A percentile compares a stretch with the other conserved stretches of the same genome.
These are phyloP conservation scores for Galemys pyrenaicus DNA, from an alignment of 2,113 vertebrate genomes.

Conservation along the genomic window DNA sequence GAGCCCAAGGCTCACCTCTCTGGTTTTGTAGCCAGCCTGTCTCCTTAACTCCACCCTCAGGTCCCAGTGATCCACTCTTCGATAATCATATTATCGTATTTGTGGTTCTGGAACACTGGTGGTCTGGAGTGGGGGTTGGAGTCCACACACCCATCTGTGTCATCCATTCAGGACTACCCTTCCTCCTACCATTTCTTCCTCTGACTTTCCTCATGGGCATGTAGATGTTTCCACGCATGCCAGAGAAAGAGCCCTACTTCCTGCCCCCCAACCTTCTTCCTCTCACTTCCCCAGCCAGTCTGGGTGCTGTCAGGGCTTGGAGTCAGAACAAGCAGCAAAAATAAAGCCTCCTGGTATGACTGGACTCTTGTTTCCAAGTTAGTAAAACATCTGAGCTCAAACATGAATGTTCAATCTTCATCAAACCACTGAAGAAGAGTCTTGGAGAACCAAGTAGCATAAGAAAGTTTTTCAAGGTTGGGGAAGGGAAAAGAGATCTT, in stretches of 20 bases:
- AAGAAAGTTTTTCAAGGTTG: background rate
- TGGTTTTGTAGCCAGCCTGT: too few species aligned
- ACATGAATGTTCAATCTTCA: conserved; percentile 47
- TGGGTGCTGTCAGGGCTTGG: background rate
- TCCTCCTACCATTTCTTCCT: too few species aligned
- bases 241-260: background rate
- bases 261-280: background rate
- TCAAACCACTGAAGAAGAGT: conserved; percentile 50
- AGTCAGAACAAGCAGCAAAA: background rate
- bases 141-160: too few species aligned
- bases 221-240: background rate
- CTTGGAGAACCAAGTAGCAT: background rate
- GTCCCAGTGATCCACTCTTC: too few species aligned
- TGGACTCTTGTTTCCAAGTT: conserved; percentile 1
- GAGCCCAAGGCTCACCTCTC: too few species aligned
- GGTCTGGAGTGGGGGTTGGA: too few species aligned
- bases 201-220: background rate
- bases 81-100: too few species aligned
- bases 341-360: background rate
- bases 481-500: background rate
- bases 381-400: conserved; percentile 52
- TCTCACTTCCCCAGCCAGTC: background rate
- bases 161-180: too few species aligned
- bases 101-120: too few species aligned
- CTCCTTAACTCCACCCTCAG: too few species aligned